Conservation (phyloP, 2,888 invertebrate genomes). For the Serripes groenlandicus region DNA sequence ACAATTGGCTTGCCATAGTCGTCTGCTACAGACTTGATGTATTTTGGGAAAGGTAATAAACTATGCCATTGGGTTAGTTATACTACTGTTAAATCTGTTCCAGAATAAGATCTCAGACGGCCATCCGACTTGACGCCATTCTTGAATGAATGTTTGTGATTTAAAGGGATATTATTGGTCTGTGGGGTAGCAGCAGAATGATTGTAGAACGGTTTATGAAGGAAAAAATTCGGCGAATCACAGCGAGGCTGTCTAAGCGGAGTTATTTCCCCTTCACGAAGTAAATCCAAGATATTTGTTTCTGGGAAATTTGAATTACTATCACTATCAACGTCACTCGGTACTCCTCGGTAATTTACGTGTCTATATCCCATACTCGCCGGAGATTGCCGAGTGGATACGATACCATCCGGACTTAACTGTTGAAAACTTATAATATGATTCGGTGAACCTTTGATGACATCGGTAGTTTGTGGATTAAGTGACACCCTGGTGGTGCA, state of each 20-base stretch:
- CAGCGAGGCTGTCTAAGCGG: conserved; percentile 16
- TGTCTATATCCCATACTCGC: no score
- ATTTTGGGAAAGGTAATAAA: no score
- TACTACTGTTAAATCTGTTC: not conserved
- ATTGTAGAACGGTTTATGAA: conserved; percentile 1
- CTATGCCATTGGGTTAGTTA: no score
- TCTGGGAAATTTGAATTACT: conserved; percentile 50
- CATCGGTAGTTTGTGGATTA: conserved; percentile 25
- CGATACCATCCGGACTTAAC: no score
- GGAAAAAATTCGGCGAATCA: conserved; percentile 51
- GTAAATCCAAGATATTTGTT: conserved; percentile 61
- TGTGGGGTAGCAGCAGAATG: not conserved
- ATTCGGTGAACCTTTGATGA: conserved; percentile 19
- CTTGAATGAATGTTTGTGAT: conserved; percentile 13
- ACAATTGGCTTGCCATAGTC: no score
- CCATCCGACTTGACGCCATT: conserved; percentile 13
- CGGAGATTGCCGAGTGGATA: no score
- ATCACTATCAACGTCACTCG: conserved; percentile 38
- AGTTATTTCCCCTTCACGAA: conserved; percentile 57
- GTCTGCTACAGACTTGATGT: no score
- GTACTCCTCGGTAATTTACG: no score
- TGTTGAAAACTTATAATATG: conserved; percentile 11
- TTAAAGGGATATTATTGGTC: not conserved
- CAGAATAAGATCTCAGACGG: conserved; percentile 13
- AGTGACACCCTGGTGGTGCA: conserved; percentile 3